Conservation (phyloP, 2,888 invertebrate genomes). For the Agrochola macilenta region DNA sequence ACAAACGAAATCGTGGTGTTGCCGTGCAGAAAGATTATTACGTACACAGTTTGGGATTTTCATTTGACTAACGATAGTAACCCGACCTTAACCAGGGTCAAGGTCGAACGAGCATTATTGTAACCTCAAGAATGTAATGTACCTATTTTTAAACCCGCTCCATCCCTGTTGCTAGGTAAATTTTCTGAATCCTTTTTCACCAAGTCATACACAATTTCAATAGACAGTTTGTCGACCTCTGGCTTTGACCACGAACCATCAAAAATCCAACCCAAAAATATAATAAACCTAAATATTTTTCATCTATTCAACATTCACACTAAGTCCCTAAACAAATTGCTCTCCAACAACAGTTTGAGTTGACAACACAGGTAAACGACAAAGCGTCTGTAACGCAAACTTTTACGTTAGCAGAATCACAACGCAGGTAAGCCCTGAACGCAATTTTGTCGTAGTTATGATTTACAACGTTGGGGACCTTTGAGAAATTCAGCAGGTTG, state of each 20-base stretch:
- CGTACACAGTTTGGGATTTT: not conserved
- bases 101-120: not conserved
- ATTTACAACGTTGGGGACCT: constrained; percentile 60
- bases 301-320: constrained; percentile 24
- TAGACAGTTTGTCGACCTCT: constrained; percentile 11
- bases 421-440: constrained; percentile 52
- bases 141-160: not conserved
- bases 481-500: constrained; percentile 56
- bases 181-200: not conserved
- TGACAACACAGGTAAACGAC: constrained; percentile 49
- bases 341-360: constrained; percentile 54
- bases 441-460: constrained; percentile 66
- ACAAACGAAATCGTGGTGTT: too few species aligned
- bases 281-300: constrained; percentile 50
- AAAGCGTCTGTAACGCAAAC: constrained; percentile 63
- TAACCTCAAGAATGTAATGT: not conserved
- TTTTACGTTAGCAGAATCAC: constrained; percentile 63
- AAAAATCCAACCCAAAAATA: constrained; percentile 25
- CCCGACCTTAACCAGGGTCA: not conserved
- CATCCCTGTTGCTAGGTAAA: not conserved
- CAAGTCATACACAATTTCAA: constrained; percentile 11
- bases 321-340: constrained; percentile 58
- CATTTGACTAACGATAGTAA: not conserved
- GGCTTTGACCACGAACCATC: not conserved
- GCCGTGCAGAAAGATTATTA: not conserved